Evolutionary conservation across 2,888 invertebrate species (phyloP).

Genomic region (Diaprepes abbreviatus): DNA sequence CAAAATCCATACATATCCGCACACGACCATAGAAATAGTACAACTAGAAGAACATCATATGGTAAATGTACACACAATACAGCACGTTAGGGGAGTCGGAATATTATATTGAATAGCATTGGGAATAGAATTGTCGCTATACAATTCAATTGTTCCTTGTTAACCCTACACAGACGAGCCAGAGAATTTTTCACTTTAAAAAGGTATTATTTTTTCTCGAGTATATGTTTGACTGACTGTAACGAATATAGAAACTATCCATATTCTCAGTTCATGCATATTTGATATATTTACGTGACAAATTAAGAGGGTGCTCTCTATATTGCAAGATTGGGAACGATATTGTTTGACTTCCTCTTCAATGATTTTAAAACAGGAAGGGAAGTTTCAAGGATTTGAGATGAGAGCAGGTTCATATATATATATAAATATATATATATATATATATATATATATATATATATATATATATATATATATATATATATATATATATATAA

Average conservation of each 20-base stretch:
- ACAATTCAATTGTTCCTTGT: constrained; percentile 68
- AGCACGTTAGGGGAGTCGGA: constrained; percentile 58
- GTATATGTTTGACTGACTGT: constrained; percentile 54
- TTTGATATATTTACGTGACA: constrained; percentile 68
- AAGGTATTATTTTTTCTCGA: neutral
- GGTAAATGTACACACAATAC: constrained; percentile 64
- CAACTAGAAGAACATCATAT: constrained; percentile 62
- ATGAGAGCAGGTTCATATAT: neutral
- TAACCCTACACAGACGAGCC: constrained; percentile 66
- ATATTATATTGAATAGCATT: constrained; percentile 65
- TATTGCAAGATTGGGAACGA: constrained; percentile 60
- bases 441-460: no score
- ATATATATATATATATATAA: no score
- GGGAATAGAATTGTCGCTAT: constrained; percentile 63
- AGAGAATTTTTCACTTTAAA: constrained; percentile 30
- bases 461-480: no score
- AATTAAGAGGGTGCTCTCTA: constrained; percentile 63
- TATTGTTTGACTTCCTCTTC: constrained; percentile 62
- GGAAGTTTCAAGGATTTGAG: constrained; percentile 1
- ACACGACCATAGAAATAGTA: constrained; percentile 51
- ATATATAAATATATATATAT: no score
- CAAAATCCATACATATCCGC: constrained; percentile 47
- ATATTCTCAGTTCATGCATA: constrained; percentile 67
- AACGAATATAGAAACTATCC: constrained; percentile 62
- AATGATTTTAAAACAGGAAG: constrained; percentile 38